These are phyloP conservation scores for Oxytorus armatus DNA, from an alignment of 2,888 invertebrate genomes.

Conservation along the genomic window DNA sequence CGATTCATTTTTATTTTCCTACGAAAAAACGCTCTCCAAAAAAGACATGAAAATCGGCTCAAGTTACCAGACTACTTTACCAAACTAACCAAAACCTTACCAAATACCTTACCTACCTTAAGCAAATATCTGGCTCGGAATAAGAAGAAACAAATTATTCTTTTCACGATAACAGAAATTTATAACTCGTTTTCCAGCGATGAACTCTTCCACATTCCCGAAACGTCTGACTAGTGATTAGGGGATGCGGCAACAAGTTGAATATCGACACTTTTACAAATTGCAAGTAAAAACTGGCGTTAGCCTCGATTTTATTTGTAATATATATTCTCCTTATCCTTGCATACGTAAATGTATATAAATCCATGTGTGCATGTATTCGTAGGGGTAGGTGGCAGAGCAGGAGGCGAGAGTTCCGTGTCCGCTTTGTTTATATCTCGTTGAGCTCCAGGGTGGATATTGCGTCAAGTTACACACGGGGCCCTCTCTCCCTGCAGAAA, in stretches of 20 bases:
- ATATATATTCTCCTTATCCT: neutral
- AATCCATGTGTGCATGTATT: slow-evolving; percentile 1
- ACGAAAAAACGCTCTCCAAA: no score
- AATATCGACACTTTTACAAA: neutral
- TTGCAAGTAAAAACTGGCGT: slow-evolving; percentile 55
- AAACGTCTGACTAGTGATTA: neutral
- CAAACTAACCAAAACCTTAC: no score
- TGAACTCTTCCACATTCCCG: neutral
- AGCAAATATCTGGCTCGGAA: no score
- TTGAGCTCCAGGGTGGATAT: slow-evolving; percentile 72
- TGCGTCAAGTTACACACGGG: slow-evolving; percentile 73
- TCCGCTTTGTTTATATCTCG: slow-evolving; percentile 72
- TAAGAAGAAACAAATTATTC: no score
- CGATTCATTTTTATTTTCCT: no score
- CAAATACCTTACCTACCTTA: no score
- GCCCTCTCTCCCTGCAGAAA: slow-evolving; percentile 59
- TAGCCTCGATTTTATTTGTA: slow-evolving; percentile 48
- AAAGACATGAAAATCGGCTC: no score
- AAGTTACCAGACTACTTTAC: no score
- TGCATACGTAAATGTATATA: neutral
- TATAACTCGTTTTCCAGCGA: neutral
- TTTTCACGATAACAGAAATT: no score
- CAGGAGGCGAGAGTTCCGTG: slow-evolving; percentile 50
- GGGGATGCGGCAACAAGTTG: neutral
- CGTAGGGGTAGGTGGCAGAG: slow-evolving; percentile 29